Percentiles rank a stretch among this genome's conserved stretches.
These are phyloP conservation scores for Remorina albescens DNA, from an alignment of 2,797 vertebrate genomes.

Conservation along the genomic window DNA sequence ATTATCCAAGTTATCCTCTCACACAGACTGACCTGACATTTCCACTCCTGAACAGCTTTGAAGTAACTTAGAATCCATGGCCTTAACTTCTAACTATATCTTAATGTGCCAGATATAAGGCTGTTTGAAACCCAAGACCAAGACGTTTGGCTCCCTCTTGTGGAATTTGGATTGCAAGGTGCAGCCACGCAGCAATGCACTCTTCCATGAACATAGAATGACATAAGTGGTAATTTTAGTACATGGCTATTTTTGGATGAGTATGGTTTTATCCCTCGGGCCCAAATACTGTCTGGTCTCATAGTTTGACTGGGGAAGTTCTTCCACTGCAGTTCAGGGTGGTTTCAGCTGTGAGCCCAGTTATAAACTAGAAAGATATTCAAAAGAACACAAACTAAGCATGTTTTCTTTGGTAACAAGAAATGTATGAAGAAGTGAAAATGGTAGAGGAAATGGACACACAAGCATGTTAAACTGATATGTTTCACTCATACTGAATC, in stretches of 20 bases:
- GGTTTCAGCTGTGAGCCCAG: conserved; percentile 34
- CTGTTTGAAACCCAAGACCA: conserved; percentile 9
- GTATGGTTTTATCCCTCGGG: conserved; percentile 69
- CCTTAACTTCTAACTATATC: not conserved
- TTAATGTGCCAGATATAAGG: not conserved
- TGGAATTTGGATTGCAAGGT: conserved; percentile 49
- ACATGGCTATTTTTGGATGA: conserved; percentile 64
- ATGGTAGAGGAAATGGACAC: not conserved
- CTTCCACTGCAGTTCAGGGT: conserved; percentile 36
- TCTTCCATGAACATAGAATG: conserved; percentile 52
- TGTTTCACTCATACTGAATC: not conserved
- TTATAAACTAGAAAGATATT: conserved; percentile 22
- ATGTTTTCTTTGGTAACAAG: conserved; percentile 1
- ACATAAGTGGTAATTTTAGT: conserved; percentile 71
- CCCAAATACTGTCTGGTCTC: conserved; percentile 50
- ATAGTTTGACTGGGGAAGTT: conserved; percentile 64
- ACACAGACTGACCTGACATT: conserved; percentile 1
- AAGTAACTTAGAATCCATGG: not conserved
- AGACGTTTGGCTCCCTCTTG: conserved; percentile 65
- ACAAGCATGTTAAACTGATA: not conserved
- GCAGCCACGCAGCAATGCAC: not conserved
- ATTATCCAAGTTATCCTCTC: not conserved
- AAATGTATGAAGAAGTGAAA: not conserved
- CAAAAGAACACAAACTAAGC: conserved; percentile 8
- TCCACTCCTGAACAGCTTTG: conserved; percentile 9